A percentile compares a stretch with the other conserved stretches of the same genome.
Evolutionary conservation across 2,113 vertebrate species (phyloP).

Genomic region (Lampris megalopsis): DNA sequence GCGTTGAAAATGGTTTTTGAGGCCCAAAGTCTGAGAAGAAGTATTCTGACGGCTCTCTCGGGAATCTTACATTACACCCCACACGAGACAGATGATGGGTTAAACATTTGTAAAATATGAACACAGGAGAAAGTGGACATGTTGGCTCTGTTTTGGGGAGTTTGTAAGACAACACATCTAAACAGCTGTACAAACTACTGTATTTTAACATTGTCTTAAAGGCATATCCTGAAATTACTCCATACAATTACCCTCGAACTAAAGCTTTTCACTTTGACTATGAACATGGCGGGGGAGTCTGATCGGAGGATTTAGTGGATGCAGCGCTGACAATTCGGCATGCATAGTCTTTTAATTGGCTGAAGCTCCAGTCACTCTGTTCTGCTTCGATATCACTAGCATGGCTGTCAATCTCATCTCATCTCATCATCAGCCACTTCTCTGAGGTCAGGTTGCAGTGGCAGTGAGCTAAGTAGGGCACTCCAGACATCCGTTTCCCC

Average conservation of each 20-base stretch:
- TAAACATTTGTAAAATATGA: slow-evolving; percentile 11
- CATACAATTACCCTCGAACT: no score
- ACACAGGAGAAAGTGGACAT: background rate
- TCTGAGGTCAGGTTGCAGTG: no score
- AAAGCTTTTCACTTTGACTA: no score
- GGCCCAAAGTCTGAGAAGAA: slow-evolving; percentile 16
- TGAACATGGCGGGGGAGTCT: background rate
- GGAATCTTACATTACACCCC: slow-evolving; percentile 19
- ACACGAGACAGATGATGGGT: slow-evolving; percentile 46
- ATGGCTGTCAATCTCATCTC: no score
- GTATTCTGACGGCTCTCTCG: slow-evolving; percentile 8
- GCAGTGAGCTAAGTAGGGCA: no score
- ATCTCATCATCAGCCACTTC: no score
- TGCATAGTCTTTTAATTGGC: slow-evolving; percentile 27
- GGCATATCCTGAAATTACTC: background rate
- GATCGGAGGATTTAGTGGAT: slow-evolving; percentile 26
- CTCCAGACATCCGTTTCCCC: no score
- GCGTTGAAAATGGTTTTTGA: background rate
- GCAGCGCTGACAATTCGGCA: slow-evolving; percentile 19
- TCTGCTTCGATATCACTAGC: slow-evolving; percentile 5
- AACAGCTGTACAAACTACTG: slow-evolving; percentile 16
- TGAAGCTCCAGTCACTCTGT: slow-evolving; percentile 12
- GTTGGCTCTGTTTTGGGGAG: slow-evolving; percentile 20
- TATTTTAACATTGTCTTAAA: background rate
- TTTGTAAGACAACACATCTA: slow-evolving; percentile 7